These are phyloP conservation scores for Adelosebastes latens DNA, from an alignment of 2,797 vertebrate genomes.

Conservation along the genomic window DNA sequence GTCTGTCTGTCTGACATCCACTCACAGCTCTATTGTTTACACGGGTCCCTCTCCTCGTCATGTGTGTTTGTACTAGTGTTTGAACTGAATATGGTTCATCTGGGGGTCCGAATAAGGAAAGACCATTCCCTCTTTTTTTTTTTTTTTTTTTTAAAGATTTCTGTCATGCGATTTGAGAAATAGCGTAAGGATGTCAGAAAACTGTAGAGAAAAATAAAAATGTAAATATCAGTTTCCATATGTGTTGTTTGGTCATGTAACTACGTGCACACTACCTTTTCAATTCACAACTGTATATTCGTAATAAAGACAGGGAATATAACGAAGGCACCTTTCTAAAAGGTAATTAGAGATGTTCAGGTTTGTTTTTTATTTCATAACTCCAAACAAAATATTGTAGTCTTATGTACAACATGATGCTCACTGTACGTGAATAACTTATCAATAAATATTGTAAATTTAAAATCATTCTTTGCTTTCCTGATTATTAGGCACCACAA, in stretches of 20 bases:
- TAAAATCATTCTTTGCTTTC: neutral
- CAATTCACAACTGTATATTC: constrained; percentile 24
- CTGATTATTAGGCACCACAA: neutral
- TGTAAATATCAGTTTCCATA: constrained; percentile 48
- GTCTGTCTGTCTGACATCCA: constrained; percentile 49
- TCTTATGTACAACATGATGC: constrained; percentile 55
- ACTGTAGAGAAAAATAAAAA: constrained; percentile 1
- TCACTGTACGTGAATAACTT: constrained; percentile 60
- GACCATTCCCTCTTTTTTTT: neutral
- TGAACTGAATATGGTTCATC: constrained; percentile 29
- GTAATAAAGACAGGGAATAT: constrained; percentile 41
- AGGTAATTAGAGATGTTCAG: constrained; percentile 18
- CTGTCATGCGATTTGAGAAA: constrained; percentile 11
- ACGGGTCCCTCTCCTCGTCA: constrained; percentile 29
- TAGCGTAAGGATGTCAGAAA: neutral
- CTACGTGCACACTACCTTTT: constrained; percentile 49
- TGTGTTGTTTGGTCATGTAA: constrained; percentile 46
- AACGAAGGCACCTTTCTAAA: constrained; percentile 37
- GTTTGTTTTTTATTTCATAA: constrained; percentile 43
- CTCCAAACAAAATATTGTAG: constrained; percentile 46
- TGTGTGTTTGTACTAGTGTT: constrained; percentile 53
- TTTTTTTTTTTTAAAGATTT: neutral
- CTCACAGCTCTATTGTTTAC: constrained; percentile 65
- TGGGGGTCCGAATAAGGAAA: constrained; percentile 27
- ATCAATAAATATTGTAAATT: constrained; percentile 68